Conservation (phyloP, 2,888 invertebrate species). For the Pedicia rivosa region DNA sequence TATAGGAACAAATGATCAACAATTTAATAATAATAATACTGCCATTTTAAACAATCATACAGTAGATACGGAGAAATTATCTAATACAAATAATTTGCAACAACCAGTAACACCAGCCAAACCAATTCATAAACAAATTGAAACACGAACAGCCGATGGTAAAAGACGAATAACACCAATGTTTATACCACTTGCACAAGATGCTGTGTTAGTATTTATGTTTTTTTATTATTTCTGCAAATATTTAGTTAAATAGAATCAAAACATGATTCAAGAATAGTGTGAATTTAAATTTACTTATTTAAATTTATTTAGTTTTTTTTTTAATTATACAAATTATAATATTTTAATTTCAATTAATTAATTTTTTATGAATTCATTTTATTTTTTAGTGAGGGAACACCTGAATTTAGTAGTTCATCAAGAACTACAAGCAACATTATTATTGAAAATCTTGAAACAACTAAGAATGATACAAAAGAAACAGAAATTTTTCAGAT, state of each 20-base stretch:
- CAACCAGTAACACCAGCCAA: conserved; percentile 14
- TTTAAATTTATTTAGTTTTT: too few relatives aligned
- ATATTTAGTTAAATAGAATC: too few relatives aligned
- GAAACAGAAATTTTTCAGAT: too few relatives aligned
- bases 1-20: conserved; percentile 12
- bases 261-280: too few relatives aligned
- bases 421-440: conserved; percentile 12
- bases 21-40: not conserved
- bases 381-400: conserved; percentile 10
- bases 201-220: conserved; percentile 22
- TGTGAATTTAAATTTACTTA: too few relatives aligned
- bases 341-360: too few relatives aligned
- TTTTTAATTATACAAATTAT: too few relatives aligned
- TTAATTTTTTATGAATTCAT: too few relatives aligned
- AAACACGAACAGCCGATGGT: conserved; percentile 87
- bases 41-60: conserved; percentile 8
- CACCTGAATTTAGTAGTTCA: conserved; percentile 15
- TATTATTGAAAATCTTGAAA: conserved; percentile 8
- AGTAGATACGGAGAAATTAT: conserved; percentile 10
- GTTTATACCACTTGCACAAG: conserved; percentile 64
- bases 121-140: conserved; percentile 79
- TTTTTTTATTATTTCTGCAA: too few relatives aligned
- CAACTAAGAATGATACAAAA: not conserved
- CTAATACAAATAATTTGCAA: conserved; percentile 10
- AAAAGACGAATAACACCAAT: conserved; percentile 92